Percentiles rank a stretch among this genome's conserved stretches.
Conservation (phyloP, 2,797 vertebrate genomes). For the Falco biarmicus region DNA sequence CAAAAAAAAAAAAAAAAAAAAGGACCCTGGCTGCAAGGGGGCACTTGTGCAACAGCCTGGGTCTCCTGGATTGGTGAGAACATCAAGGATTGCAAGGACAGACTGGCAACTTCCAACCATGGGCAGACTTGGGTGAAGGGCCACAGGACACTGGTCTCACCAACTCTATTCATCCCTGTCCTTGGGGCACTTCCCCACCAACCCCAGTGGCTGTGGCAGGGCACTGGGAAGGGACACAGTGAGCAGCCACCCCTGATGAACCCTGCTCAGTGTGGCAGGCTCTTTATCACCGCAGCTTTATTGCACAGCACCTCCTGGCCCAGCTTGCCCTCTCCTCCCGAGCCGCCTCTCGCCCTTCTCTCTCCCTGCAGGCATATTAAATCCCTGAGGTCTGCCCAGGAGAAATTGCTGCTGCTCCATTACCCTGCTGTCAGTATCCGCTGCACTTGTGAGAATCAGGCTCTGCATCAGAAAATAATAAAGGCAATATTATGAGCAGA, state of each 20-base stretch:
- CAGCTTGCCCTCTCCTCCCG: not conserved
- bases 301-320: not conserved
- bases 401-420: constrained; percentile 45
- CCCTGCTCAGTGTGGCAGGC: not conserved
- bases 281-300: not conserved
- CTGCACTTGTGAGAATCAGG: constrained; percentile 51
- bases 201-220: not conserved
- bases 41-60: not conserved
- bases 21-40: not conserved
- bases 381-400: not conserved
- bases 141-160: not conserved
- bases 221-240: rapidly evolving
- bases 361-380: constrained; percentile 32
- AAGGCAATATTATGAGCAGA: constrained; percentile 49
- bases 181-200: not conserved
- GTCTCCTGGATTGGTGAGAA: not conserved
- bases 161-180: not conserved
- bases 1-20: too few relatives aligned
- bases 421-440: constrained; percentile 51
- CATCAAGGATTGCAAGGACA: not conserved
- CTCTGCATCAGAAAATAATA: constrained; percentile 70
- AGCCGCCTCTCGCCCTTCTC: not conserved
- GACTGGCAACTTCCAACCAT: not conserved
- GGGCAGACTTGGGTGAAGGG: not conserved
- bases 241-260: not conserved